Evolutionary conservation across 2,113 vertebrate species (phyloP), one percentile per base, ranked within the genome.

Genomic region (Dermatemys mawii): DNA sequence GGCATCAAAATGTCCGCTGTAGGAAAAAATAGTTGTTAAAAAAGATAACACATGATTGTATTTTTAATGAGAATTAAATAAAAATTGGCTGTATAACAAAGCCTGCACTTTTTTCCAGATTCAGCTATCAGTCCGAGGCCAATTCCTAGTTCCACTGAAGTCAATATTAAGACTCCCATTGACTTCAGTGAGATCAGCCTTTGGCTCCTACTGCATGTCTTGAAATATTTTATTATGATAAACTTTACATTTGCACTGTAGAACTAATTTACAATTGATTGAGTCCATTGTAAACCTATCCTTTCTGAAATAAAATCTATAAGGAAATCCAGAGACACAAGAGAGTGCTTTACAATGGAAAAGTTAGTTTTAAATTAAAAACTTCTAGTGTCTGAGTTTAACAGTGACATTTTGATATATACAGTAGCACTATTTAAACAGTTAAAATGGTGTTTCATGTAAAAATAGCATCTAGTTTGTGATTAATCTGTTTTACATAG

Each of bases 221-320:
- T 78, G 46, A 84, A 84, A 54, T 16, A 1, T 29, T 70, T 63
- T 73, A 88, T 48, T 41, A 84, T 73, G 67, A 41, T 41, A 88
- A 3, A 60, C 21, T 82, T 55, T 17, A 53, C 2, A 82, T 35
- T 85, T 86, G 21, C 24, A 50, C n/a, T 63, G n/a, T 44, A 55
- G 90, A 19, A 41, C 73, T 78, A 46, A 86, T 53, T 81, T 67
- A 78, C 44, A 84, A 54, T 8, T n/a, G 57, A 14, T 49, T 26
- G 50, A 53, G 60, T 79, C 8, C 50, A 89, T 22, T 11, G 11
- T 5, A 78, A 79, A 67, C 91, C 50, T 44, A 27, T 51, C 85
- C 35, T 80, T 88, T 92, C 57, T 83, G 79, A 90, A 88, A 89
- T 46, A 92, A 94, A 91, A 78, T 38, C 44, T n/a, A 87, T 60